Percentiles rank a stretch among this genome's conserved stretches.
phyloP scores from a whole-genome alignment of 2,113 vertebrate species.

The Nerophis lumbriciformis region DNA sequence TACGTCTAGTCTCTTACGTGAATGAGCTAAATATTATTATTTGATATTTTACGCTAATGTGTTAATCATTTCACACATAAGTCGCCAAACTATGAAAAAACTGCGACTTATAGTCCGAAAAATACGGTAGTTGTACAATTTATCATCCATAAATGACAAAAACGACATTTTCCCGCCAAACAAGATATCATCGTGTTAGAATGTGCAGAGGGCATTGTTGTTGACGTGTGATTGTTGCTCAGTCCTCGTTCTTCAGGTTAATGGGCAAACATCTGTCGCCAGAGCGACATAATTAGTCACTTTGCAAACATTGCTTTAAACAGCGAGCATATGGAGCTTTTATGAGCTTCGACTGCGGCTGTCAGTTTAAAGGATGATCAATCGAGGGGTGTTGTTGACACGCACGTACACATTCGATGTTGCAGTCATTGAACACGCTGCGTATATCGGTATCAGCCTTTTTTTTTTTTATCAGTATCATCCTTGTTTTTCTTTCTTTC shows the following conservation, averaged over 20 bases:
- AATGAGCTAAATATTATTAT: too few relatives aligned
- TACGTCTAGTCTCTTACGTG: too few relatives aligned
- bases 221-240: constrained; percentile 24
- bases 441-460: too few relatives aligned
- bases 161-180: too few relatives aligned
- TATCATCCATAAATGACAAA: constrained; percentile 9
- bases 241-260: constrained; percentile 41
- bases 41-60: too few relatives aligned
- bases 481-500: background rate
- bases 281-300: constrained; percentile 57
- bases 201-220: constrained; percentile 3
- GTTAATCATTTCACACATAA: too few relatives aligned
- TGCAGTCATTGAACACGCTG: constrained; percentile 7
- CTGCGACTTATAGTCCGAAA: too few relatives aligned
- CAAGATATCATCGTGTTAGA: background rate
- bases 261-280: constrained; percentile 63
- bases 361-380: constrained; percentile 64
- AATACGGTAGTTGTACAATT: too few relatives aligned
- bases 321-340: constrained; percentile 68
- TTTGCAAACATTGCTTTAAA: constrained; percentile 52
- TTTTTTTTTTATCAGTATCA: too few relatives aligned
- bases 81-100: too few relatives aligned
- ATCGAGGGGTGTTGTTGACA: constrained; percentile 52
- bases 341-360: constrained; percentile 52
- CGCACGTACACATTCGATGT: constrained; percentile 17